Evolutionary conservation across 1,140 invertebrate species (phyloP), one percentile per base, ranked within the genome.

Genomic region (Tyrophagus putrescentiae): DNA sequence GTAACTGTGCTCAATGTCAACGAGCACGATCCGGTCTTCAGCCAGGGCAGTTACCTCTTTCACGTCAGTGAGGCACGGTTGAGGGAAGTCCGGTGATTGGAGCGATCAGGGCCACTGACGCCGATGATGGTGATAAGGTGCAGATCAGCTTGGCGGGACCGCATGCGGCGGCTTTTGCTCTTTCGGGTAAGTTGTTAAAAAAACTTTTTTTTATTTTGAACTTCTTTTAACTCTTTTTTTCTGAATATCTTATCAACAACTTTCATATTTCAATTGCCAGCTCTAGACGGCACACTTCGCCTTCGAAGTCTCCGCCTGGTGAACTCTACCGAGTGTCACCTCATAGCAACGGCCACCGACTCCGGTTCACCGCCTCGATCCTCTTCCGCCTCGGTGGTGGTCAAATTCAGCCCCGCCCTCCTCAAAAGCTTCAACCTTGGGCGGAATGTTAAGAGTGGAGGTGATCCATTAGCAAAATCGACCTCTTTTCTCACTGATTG

Each of bases 1-100:
- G 76, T 94, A 7, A 81, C 82, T 0, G 82, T 94, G 3, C 73
- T 86, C 64, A 84, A 92, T 70, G 84, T 90, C 0, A 94, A 94
- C 69, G 88, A 93, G 70, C 72, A 75, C 85, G 87, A 90, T 71
- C 89, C 89, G 1, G 76, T 85, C 32, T 92, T 94, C 73, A 78
- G 84, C 1, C 83, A 85, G 71, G 80, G 84, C 0, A 82, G 86
- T 68, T 93, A 91, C 68, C 85, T 88, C 73, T 92, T 87, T 70
- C 80, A 78, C 67, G 79, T 80, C 61, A 76, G 65, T 53, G 77
- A 73, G 61, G 70, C 62, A 23, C 16, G 62, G 63, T 13, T 72
- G 4, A 32, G 64, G 21, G 53, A 62, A 3, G 67, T 4, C 65
- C 66, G 52, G 57, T 73, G 63, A 73, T 83, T 31, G 86, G 85